These are phyloP conservation scores for Brachirus orientalis DNA, from an alignment of 2,113 vertebrate species.

Conservation along the genomic window DNA sequence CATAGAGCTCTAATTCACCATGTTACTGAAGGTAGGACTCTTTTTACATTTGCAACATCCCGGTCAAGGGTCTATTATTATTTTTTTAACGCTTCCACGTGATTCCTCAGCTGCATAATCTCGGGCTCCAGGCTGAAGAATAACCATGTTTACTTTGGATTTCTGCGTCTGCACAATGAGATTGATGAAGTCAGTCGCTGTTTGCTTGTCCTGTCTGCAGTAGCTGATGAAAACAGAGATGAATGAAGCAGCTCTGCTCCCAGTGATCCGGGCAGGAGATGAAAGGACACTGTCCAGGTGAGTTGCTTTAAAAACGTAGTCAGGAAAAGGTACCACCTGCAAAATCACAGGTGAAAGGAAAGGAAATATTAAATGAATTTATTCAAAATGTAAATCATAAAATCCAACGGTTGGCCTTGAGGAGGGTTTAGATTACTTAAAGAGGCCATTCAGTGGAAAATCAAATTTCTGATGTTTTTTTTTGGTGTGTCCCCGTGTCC, in stretches of 20 bases:
- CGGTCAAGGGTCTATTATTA: background rate
- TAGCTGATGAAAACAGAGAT: slow-evolving; percentile 62
- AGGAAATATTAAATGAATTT: no score
- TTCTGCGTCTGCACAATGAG: background rate
- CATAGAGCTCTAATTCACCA: slow-evolving; percentile 28
- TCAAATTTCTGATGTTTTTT: no score
- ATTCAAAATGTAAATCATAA: no score
- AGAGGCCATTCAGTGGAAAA: no score
- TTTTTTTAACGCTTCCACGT: no score
- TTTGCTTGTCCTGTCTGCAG: slow-evolving; percentile 33
- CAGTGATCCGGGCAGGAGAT: slow-evolving; percentile 69
- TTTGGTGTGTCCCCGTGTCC: no score
- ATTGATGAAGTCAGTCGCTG: background rate
- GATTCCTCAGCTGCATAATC: no score
- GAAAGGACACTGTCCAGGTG: slow-evolving; percentile 78
- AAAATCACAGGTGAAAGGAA: no score
- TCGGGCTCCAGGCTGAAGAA: background rate
- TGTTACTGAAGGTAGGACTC: slow-evolving; percentile 56
- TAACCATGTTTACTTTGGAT: no score
- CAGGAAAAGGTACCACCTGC: no score
- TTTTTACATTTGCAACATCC: background rate
- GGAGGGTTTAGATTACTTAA: no score
- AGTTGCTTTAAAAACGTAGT: slow-evolving; percentile 7
- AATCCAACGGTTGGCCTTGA: no score
- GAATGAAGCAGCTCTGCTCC: slow-evolving; percentile 51